Evolutionary conservation across 2,113 vertebrate species (phyloP), one percentile per base, ranked within the genome.

Genomic region (Progne subis): DNA sequence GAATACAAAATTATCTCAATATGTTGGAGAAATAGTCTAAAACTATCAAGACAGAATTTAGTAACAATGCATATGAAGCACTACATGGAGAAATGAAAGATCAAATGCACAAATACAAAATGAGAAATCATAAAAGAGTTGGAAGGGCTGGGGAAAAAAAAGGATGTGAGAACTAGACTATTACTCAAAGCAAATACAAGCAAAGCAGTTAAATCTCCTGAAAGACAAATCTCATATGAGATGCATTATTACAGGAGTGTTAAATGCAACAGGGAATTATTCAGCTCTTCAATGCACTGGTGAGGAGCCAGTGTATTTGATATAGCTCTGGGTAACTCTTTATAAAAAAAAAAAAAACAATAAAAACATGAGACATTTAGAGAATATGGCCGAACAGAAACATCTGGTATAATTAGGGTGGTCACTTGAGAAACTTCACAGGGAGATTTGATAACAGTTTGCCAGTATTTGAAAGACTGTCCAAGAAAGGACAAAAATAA

Each of bases 81-180:
- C 46, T 75, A 52, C 65, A 68, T 25, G 21, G 47, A 82, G 43
- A 90, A 93, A 81, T 25, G 26, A 71, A 94, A 95, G 82, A 86
- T 57, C 76, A 91, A 94, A 87, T 41, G 64, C 21, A 68, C 41
- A 92, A 86, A 92, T 60, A 91, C 56, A 84, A 94, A 91, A 89
- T 49, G 44, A 84, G 56, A 72, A 91, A 84, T 71, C 64, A 82
- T 2, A 37, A 65, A 86, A 71, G 28, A 79, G 12, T 69, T 72
- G 19, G 28, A 86, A 86, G 11, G 19, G 55, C 37, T 71, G 43
- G 18, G 24, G 1, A 18, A 59, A 37, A 37, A 78, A 90, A 88
- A n/a, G 14, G 34, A 37, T 76, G 34, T 56, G 72, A 78, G 37
- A 71, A 57, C 52, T 78, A 79, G 72, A 86, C 34, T n/a, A 71